Percentiles rank a stretch among this genome's conserved stretches.
phyloP scores from a whole-genome alignment of 2,113 vertebrate genomes.

The Sula dactylatra region DNA sequence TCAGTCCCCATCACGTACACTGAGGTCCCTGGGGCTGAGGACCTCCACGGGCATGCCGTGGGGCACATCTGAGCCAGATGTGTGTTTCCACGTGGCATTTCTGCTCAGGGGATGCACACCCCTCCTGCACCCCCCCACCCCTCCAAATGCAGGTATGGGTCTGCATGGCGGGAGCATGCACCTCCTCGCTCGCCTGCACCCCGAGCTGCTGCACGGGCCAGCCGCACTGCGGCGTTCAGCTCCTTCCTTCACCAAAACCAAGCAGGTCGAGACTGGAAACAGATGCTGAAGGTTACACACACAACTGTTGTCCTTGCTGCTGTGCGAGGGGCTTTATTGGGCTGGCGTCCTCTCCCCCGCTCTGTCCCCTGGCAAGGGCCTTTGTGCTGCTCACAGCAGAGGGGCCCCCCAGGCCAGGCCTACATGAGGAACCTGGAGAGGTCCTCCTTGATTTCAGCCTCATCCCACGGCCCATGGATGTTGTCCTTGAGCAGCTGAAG shows the following conservation, averaged over 20 bases:
- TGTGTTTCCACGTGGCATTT: rapidly evolving
- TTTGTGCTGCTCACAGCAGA: background rate
- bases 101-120: background rate
- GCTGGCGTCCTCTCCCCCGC: background rate
- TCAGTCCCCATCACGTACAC: rapidly evolving
- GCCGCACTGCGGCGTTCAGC: background rate
- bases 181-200: rapidly evolving
- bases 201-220: rapidly evolving
- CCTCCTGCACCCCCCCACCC: background rate
- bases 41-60: rapidly evolving
- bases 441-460: conserved; percentile 96
- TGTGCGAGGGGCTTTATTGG: conserved; percentile 11
- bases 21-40: background rate
- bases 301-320: background rate
- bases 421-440: conserved; percentile 83
- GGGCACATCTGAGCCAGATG: too few species aligned
- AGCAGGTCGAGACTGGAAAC: background rate
- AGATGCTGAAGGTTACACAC: background rate
- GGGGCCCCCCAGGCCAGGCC: background rate
- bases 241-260: background rate
- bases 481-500: conserved; percentile 95
- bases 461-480: conserved; percentile 97
- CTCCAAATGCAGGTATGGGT: rapidly evolving
- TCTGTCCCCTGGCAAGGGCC: background rate
- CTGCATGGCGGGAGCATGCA: rapidly evolving